A percentile compares a stretch with the other conserved stretches of the same genome.
These are phyloP conservation scores for Vireo griseus DNA, from an alignment of 2,797 vertebrate genomes.

Conservation along the genomic window DNA sequence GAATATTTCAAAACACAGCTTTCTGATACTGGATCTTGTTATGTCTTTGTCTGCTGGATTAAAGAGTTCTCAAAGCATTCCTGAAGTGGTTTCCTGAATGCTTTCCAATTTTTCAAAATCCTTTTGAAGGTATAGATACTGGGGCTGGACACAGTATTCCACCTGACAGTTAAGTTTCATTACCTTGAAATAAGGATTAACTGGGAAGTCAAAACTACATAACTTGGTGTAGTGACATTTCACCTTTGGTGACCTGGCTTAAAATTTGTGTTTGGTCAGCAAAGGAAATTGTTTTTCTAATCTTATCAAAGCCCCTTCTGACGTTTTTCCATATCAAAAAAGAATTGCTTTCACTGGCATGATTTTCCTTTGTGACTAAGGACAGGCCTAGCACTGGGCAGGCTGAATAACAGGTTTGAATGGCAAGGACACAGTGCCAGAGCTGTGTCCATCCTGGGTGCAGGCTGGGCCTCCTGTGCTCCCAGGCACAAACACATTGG, in stretches of 20 bases:
- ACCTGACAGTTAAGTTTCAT: constrained; percentile 45
- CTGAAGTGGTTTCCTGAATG: constrained; percentile 40
- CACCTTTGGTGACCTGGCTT: constrained; percentile 24
- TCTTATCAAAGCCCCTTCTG: constrained; percentile 45
- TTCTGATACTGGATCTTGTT: constrained; percentile 44
- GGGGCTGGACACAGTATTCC: constrained; percentile 2
- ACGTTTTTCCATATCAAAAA: constrained; percentile 41
- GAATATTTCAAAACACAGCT: constrained; percentile 24
- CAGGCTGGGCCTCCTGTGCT: neutral
- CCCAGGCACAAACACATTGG: neutral
- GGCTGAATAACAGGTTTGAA: neutral
- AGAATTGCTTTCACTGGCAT: neutral
- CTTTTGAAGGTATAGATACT: constrained; percentile 51
- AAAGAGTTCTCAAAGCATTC: constrained; percentile 59
- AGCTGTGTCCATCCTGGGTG: neutral
- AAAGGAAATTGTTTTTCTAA: constrained; percentile 54
- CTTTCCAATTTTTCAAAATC: constrained; percentile 45
- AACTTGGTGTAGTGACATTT: constrained; percentile 29
- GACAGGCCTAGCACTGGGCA: neutral
- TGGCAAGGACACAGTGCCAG: neutral
- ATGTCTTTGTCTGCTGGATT: constrained; percentile 54
- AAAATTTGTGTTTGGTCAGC: constrained; percentile 39
- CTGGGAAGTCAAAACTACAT: constrained; percentile 15
- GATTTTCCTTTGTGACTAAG: neutral
- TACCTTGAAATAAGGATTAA: constrained; percentile 60